phyloP scores from a whole-genome alignment of 2,888 invertebrate species.

The Ormyrus rosae region DNA sequence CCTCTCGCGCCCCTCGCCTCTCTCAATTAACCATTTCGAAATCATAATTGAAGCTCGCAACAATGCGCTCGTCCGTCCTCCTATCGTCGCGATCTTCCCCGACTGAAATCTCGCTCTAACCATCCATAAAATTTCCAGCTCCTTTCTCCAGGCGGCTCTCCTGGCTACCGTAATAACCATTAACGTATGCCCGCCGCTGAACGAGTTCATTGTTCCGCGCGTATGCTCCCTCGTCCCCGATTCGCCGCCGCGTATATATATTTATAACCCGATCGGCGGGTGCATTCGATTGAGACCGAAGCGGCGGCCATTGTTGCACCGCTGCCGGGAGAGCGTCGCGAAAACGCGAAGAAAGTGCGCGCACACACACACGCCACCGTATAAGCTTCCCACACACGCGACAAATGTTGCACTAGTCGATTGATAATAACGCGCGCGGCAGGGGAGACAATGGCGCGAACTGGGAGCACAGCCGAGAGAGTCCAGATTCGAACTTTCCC shows the following conservation, averaged over 20 bases:
- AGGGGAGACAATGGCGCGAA: background rate
- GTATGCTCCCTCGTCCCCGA: slow-evolving; percentile 4
- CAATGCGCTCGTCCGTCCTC: no score
- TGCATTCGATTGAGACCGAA: slow-evolving; percentile 26
- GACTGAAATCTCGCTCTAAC: no score
- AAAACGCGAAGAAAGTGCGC: background rate
- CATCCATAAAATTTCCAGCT: no score
- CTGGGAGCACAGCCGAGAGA: background rate
- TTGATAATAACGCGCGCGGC: background rate
- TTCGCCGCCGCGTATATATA: background rate
- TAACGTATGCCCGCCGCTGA: no score
- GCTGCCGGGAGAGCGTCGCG: background rate
- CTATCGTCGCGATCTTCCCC: no score
- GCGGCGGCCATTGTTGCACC: slow-evolving; percentile 7
- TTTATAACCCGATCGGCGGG: slow-evolving; percentile 12
- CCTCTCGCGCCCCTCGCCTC: no score
- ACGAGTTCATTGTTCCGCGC: slow-evolving; percentile 4
- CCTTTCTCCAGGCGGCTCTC: no score
- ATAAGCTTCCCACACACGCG: background rate
- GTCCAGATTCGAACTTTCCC: no score
- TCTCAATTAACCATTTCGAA: no score
- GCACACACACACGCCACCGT: background rate
- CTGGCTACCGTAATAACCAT: no score
- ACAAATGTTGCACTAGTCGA: background rate
- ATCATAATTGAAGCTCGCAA: no score